Percentiles rank a stretch among this genome's conserved stretches.
Conservation (phyloP, 2,888 invertebrate species). For the Dolomedes plantarius region DNA sequence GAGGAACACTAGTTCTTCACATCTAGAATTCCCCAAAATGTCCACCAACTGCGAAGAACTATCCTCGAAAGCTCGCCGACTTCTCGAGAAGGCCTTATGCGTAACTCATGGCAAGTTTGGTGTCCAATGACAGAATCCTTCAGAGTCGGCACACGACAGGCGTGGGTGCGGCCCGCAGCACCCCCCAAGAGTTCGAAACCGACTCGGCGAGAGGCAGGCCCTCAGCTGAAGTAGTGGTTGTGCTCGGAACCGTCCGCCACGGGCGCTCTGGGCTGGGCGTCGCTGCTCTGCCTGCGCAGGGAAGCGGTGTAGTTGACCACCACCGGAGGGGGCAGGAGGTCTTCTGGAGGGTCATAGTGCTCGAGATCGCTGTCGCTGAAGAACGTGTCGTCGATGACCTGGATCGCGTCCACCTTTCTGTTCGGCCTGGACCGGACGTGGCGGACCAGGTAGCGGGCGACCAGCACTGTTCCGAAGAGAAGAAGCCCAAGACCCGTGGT, state of each 20-base stretch:
- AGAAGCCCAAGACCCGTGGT: slow-evolving; percentile 39
- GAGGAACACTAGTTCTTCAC: too few species aligned
- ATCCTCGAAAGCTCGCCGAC: too few species aligned
- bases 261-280: slow-evolving; percentile 42
- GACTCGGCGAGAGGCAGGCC: too few species aligned
- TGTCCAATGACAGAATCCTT: too few species aligned
- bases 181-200: too few species aligned
- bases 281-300: slow-evolving; percentile 46
- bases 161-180: too few species aligned
- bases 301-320: slow-evolving; percentile 17
- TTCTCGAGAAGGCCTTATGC: too few species aligned
- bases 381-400: slow-evolving; percentile 41
- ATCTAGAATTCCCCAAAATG: too few species aligned
- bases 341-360: slow-evolving; percentile 24
- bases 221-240: slow-evolving; percentile 59
- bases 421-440: slow-evolving; percentile 14
- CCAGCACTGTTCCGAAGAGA: slow-evolving; percentile 19
- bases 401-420: not conserved
- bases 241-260: slow-evolving; percentile 15
- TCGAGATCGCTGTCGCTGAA: slow-evolving; percentile 60
- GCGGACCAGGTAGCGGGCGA: slow-evolving; percentile 18
- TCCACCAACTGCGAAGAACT: too few species aligned
- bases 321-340: slow-evolving; percentile 5
- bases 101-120: too few species aligned
- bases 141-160: too few species aligned